Base-by-base conservation (phyloP, 2,113 vertebrate genomes). In the Rhinopithecus roxellana region DNA sequence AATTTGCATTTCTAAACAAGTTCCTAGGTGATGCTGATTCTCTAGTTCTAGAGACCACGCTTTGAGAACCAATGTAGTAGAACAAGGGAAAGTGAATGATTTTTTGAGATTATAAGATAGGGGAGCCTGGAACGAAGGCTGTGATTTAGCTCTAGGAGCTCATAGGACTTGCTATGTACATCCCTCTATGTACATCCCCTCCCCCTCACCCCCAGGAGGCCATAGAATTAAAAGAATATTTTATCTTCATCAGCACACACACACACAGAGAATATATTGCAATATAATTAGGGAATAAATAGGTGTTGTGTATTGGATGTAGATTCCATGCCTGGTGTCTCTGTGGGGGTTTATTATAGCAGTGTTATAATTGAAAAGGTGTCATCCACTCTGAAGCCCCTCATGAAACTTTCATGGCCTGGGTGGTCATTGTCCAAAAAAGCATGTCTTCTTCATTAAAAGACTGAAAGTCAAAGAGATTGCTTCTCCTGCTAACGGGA, bases 171-270 rank as follows among this genome's bases (percentile, higher is more conserved):
- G 89, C 27, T 82, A 7, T 48, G 48, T 59, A 27, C 8, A 8
- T 52, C 27, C 69, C 69, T 50, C 23, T 82, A 7, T 48, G 48
- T 59, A 27, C 9, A 6, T 52, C 27, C 69, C 69, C 32, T 43
- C 30, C 35, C 64, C 61, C 50, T 35, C 3, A 3, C 5, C 55
- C 78, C 75, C 45, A 85, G 92, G 92, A 97, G 90, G 93, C 90
- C 40, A 30, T n/a, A 82, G 97, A 98, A 98, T 98, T 98, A 97
- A 98, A 97, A 74, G 97, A 98, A 97, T 98, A 97, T 97, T 98
- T 98, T 98, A 95, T 98, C 96, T 98, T 98, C 96, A 97, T 98
- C 96, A 97, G 96, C 78, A 82, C 64, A 96, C 77, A 84, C 77
- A 84, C 74, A 85, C 4, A 92, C 11, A 89, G 86, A 97, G 92